Evolutionary conservation across 1,140 invertebrate genomes (phyloP), one percentile per base, ranked within the genome.

Genomic region (Drosophila pseudoobscura): DNA sequence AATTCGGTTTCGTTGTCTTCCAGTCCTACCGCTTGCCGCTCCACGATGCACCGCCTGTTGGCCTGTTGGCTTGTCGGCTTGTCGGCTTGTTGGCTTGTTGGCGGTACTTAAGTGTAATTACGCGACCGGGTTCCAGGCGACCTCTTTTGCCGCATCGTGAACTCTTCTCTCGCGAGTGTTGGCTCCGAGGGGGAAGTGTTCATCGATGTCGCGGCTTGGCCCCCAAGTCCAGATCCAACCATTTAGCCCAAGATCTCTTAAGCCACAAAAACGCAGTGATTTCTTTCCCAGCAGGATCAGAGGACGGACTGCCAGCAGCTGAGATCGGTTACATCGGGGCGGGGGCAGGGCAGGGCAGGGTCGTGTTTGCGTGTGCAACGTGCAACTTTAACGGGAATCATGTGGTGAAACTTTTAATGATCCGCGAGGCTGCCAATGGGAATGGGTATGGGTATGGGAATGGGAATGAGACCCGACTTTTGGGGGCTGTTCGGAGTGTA

Each of bases 21-120:
- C 31, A 8, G 31, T 9, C 3, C 7, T 9, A 8, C 31, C 31
- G 31, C 7, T 50, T 60, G 47, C 29, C 24, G 26, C 41, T 22
- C 41, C 59, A 59, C 53, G 75, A 47, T 78, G 64, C 58, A 70
- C 57, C 61, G 71, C 70, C 70, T 70, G 70, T 65, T 70, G 64
- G 66, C 50, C 20, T 53, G 80, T 72, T 83, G 80, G 59, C 66
- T 76, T 84, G 80, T 76, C 20, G 20, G 24, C 29, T 31, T 8
- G 29, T 9, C 1, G 31, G 82, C 83, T 78, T 53, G 80, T 69
- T 83, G 80, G 59, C 66, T 76, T 84, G 80, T 76, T 84, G 80
- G 59, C 66, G 75, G 84, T 79, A 88, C 78, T 88, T 88, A 88
- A 88, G 71, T 87, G 78, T 72, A 87, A 87, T 87, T 87, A 87